Conservation (phyloP, 37 sponge, comb jelly and placozoan genomes). For the Spongilla lacustris region DNA sequence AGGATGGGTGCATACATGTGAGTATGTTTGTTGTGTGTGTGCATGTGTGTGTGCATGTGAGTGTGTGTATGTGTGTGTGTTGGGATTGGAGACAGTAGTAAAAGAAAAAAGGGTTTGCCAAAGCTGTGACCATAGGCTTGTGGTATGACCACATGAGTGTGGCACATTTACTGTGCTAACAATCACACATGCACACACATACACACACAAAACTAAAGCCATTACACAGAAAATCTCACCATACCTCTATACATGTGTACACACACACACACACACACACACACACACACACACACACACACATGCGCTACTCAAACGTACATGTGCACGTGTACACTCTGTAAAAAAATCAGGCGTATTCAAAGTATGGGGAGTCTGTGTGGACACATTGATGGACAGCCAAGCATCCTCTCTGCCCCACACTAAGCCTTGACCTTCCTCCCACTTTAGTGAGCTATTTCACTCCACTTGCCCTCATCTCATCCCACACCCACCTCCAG, state of each 20-base stretch:
- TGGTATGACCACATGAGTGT: background rate
- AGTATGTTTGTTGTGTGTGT: background rate
- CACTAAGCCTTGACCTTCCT: background rate
- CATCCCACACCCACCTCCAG: background rate
- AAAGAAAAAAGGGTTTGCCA: background rate
- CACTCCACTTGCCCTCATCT: no score
- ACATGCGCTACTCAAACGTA: no score
- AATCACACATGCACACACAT: no score
- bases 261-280: background rate
- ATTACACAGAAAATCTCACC: no score
- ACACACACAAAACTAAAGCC: no score
- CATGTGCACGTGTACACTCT: no score
- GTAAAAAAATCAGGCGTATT: background rate
- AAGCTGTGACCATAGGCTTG: background rate
- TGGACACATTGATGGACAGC: background rate
- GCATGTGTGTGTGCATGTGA: no score
- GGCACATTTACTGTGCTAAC: background rate
- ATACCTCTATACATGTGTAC: background rate
- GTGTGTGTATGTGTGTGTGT: background rate
- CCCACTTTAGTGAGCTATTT: no score
- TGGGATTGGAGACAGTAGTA: background rate
- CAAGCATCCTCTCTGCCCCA: background rate
- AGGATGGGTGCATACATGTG: background rate
- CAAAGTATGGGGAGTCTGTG: background rate
- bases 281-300: conserved; percentile 8